Base-by-base conservation (phyloP, 2,797 vertebrate genomes). In the Sebastes aleutianus region DNA sequence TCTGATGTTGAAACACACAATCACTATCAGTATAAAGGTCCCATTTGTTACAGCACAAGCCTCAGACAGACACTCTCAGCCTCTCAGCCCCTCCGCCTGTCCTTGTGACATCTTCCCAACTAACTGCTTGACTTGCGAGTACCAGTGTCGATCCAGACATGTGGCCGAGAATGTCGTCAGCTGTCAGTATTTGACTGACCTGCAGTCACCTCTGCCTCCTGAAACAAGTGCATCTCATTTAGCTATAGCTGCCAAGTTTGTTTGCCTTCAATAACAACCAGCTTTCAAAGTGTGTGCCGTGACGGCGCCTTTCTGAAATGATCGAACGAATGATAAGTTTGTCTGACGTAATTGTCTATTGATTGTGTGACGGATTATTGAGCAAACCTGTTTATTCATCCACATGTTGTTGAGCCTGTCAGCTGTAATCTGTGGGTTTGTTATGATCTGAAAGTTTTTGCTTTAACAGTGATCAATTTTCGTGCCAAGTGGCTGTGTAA, bases 281-380 rank as follows among this genome's bases (percentile, higher is more conserved):
- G 14, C 3, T 54, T 53, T 22, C 36, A 20, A 5, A 11, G 7
- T 14, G 16, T 18, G 61, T 2, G 24, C 61, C 22, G 20, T 6
- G 6, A 47, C 29, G 56, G 26, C 1, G 36, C 29, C 70, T 43
- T 27, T 59, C 10, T 36, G 34, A 36, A 66, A 62, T 26, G 57
- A 50, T 58, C 3, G 3, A 62, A 67, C 57, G 64, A 72, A 63
- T 24, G n/a, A 70, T 34, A 29, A 4, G 8, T 76, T 78, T 77
- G 75, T 71, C 54, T 9, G 9, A 24, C 9, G 20, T 75, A 75
- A 90, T 81, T 75, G 72, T 34, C 7, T 76, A 81, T 88, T 64
- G 82, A 86, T 78, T 26, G 50, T 8, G 63, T 50, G 43, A 64
- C 2, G 24, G 77, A 69, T 79, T 77, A 76, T 6, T 26, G 29